Base-by-base conservation (phyloP, 92 coral and sea anemone species). In the Palythoa grandis region DNA sequence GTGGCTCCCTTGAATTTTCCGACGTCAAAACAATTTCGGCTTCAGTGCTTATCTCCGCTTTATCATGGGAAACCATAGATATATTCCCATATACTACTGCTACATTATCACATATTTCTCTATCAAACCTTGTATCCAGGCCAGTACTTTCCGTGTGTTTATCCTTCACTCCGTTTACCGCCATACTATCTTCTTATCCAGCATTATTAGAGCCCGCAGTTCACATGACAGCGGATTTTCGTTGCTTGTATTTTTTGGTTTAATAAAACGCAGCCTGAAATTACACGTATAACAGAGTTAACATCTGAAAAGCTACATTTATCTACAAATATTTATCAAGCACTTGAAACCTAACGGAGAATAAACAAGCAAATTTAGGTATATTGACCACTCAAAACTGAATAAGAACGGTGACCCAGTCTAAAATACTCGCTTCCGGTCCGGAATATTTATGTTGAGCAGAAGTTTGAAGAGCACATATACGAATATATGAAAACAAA, bases 141-240 rank as follows among this genome's bases (percentile, higher is more conserved):
- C 47, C 19, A 39, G 43, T 39, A 13, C 11, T 61, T 63, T 74
- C 22, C 58, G 40, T 14, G 3, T 66, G 85, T 39, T 15, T 14
- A 22, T 48, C 85, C 20, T 29, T 57, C 39, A 66, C 39, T 47
- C 43, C 57, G 48, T 40, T 80, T n/a, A 65, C 57, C 5, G 58
- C 72, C 72, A 61, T 66, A 63, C 16, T 63, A 22, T 79, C 38
- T 79, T 61, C 16, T 47, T 61, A 19, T 9, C 72, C 74, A 67
- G 61, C 74, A 80, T 80, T 65, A 20, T 80, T 48, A 12, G 85
- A 80, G 74, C 85, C 85, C 85, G 85, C 60, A 66, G 47, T 80
- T 66, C 15, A 65, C 63, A 25, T 20, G 13, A 3, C 74, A 80
- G 85, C 85, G 72, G 84, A 65, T 47, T 37, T 43, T 66, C 37